Base-by-base conservation (phyloP, 2,113 vertebrate genomes). In the Petaurus breviceps region DNA sequence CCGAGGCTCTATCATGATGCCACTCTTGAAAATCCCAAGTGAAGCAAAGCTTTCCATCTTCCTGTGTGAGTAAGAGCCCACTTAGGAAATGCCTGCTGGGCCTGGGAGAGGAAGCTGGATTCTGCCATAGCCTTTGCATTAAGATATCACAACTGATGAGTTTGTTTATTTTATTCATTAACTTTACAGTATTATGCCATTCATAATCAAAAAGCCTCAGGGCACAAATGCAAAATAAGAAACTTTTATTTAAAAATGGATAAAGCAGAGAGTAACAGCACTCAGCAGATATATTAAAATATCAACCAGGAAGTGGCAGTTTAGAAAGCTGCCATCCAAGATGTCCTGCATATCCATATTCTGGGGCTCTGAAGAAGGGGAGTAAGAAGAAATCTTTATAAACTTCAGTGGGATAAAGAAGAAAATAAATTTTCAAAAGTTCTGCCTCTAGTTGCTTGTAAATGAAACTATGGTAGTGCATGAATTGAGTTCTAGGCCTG, bases 131-230 rank as follows among this genome's bases (percentile, higher is more conserved):
- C 43, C 51, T 14, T 95, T 16, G 28, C 46, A 95, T 94, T 90
- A 94, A 97, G 89, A 37, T 94, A 93, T 89, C 28, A 96, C 53
- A 53, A 9, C 57, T 57, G 37, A 91, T 26, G 89, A 50, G 3
- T 23, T 94, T 90, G 68, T 93, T 90, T 96, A 95, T 92, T 96
- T 96, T 93, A 97, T 95, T 94, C 94, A 94, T 95, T 95, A 61
- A 84, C 94, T 96, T 95, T 89, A 96, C 92, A 94, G 93, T 51
- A 19, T 92, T n/a, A n/a, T 92, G 46, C 49, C 61, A 53, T 51
- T 95, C 84, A 94, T 53, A 90, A 95, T 91, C 90, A 68, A 92
- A 84, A 94, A 96, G 53, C 61, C 50, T 94, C 4, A 49, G 84
- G 95, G 54, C 54, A 94, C 90, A n/a, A 54, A 52, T 96, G 25